phyloP scores from a whole-genome alignment of 2,113 vertebrate genomes.

The Nesoenas mayeri region DNA sequence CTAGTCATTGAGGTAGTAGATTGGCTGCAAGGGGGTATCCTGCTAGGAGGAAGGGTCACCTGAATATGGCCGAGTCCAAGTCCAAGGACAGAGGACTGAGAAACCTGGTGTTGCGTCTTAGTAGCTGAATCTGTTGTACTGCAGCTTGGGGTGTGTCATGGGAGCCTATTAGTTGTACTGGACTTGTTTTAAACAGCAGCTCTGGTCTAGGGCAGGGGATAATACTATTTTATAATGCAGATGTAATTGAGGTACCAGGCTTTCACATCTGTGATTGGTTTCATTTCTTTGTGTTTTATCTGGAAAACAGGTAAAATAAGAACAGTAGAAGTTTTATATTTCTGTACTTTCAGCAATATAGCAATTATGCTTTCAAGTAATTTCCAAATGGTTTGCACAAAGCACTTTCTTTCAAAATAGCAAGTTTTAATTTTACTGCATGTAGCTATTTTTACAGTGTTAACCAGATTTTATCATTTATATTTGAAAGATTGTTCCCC shows the following conservation, averaged over 20 bases:
- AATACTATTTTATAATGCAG: background rate
- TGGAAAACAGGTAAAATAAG: background rate
- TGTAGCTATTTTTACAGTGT: background rate
- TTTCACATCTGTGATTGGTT: background rate
- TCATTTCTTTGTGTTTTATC: background rate
- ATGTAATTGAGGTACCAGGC: background rate
- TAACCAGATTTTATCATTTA: background rate
- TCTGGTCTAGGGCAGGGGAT: background rate
- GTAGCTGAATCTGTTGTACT: background rate
- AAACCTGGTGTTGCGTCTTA: background rate
- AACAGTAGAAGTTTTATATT: background rate
- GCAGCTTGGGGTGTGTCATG: background rate
- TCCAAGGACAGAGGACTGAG: background rate
- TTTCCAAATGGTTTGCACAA: constrained; percentile 1
- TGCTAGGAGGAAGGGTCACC: background rate
- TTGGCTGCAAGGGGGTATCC: background rate
- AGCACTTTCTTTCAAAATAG: background rate
- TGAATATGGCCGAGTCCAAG: background rate
- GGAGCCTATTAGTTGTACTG: background rate
- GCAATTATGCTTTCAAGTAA: background rate
- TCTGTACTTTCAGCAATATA: background rate
- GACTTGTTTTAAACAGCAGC: background rate
- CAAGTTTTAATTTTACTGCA: background rate
- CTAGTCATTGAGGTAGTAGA: background rate
- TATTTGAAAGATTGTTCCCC: background rate